Evolutionary conservation across 1,140 invertebrate species (phyloP), one percentile per base, ranked within the genome.

Genomic region (Drosophila subobscura): DNA sequence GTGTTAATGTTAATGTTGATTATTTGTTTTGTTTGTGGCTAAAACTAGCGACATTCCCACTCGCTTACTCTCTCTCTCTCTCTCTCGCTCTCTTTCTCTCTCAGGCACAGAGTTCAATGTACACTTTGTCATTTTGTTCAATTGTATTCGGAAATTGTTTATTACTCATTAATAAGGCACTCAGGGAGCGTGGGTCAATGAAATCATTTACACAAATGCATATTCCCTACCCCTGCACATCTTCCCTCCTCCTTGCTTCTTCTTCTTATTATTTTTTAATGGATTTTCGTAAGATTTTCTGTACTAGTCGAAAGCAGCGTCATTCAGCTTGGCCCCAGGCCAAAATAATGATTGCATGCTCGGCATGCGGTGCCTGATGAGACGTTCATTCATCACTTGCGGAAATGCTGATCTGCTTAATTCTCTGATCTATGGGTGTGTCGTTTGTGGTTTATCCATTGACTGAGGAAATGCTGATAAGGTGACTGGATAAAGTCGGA

Each of bases 81-180:
- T 45, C 14, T 49, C 47, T 40, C 56, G 37, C 45, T 57, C 27
- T 22, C 37, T 29, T 45, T 57, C 49, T 59, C 40, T 37, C 16
- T 44, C 57, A 4, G 33, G 33, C 33, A 41, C 20, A 50, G 75
- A 63, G 80, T 86, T 85, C 81, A 85, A 86, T 63, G 80, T 85
- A 85, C 80, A 85, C 63, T 79, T 59, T 75, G 72, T 77, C 72
- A 74, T 73, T 65, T 55, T 72, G 67, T 58, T 85, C 71, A 77
- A 85, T 85, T 79, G 76, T 65, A 37, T 79, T 86, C 73, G 80
- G 81, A 85, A 85, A 86, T 86, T 80, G 73, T 76, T 85, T 73
- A 86, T 85, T 86, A 79, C 67, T 85, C 80, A 84, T 65, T 65
- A 68, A 22, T 49, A 57, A 73, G 53, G 51, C 64, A 74, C 57